Evolutionary conservation across 2,113 vertebrate genomes (phyloP), one percentile per base, ranked within the genome.

Genomic region (Gavia stellata): DNA sequence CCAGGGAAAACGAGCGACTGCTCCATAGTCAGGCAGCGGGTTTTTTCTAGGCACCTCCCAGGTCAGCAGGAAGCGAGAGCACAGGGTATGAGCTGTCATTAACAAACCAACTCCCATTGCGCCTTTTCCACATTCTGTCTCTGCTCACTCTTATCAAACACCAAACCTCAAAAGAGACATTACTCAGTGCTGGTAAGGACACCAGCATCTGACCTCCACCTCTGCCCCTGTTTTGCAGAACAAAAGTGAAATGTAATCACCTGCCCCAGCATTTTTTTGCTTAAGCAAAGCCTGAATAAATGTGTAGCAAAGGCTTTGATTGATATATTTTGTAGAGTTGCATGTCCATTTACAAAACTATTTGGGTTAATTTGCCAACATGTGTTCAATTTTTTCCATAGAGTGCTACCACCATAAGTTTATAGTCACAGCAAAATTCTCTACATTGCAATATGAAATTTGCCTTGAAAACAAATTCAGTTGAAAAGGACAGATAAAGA

Each of bases 61-160:
- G 34, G 66, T 16, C 26, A 92, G 50, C n/a, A 61, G 88, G 88
- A 75, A 90, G 53, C 3, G 0, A 42, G 33, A 29, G 53, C 16
- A 70, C n/a, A 65, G 26, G 52, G 44, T 81, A 40, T 29, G 56
- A 80, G 28, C 23, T 53, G 44, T 33, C 66, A 13, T 42, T 52
- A 77, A 77, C 13, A 70, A 14, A 70, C 58, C 88, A 83, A 70
- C 71, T 74, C 88, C 94, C 67, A 47, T 0, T 1, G 0, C 2
- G 3, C 10, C 11, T 62, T 82, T 63, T 58, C 40, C 53, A 53
- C 58, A 42, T 49, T 55, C 81, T 77, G 45, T 29, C 38, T 90
- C 88, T 96, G 49, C 89, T 81, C 78, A 42, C 26, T 72, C 70
- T 91, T 82, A 80, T 49, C 91, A 87, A 89, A 84, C 33, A 80